phyloP scores from a whole-genome alignment of 2,888 invertebrate species.

The Nemotelus nigrinus region DNA sequence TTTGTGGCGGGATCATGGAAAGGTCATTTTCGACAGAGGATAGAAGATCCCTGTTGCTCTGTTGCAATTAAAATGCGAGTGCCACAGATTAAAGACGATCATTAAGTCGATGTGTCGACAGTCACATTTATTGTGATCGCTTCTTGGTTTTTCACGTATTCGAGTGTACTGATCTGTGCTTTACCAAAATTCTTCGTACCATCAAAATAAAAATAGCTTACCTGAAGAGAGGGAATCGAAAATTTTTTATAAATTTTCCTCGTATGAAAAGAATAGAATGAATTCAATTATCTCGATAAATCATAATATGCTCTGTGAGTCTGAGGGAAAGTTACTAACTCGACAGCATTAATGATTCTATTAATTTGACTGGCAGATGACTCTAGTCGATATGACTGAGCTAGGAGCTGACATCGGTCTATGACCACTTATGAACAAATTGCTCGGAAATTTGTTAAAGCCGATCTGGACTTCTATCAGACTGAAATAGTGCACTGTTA shows the following conservation, averaged over 20 bases:
- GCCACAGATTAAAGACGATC: conserved; percentile 33
- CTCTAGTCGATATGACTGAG: too few species aligned
- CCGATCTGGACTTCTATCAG: too few species aligned
- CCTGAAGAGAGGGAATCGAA: neutral
- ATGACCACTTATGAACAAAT: conserved; percentile 19
- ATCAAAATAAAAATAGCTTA: neutral
- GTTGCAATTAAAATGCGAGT: conserved; percentile 41
- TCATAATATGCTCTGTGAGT: conserved; percentile 12
- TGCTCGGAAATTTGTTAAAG: neutral
- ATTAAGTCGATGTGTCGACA: conserved; percentile 21
- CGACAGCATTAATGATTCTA: neutral
- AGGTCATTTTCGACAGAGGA: neutral
- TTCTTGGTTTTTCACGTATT: conserved; percentile 15
- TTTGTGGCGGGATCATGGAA: conserved; percentile 28
- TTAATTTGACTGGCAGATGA: neutral
- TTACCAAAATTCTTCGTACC: neutral
- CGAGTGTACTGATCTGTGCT: neutral
- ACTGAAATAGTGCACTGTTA: too few species aligned
- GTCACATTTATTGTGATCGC: conserved; percentile 22
- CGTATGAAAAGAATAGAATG: neutral
- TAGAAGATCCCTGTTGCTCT: neutral
- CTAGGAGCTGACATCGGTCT: too few species aligned
- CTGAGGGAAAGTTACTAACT: conserved; percentile 17
- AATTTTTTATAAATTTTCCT: conserved; percentile 12
- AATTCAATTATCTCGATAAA: conserved; percentile 22